phyloP scores from a whole-genome alignment of 2,797 vertebrate species.

The Aulostomus chinensis region DNA sequence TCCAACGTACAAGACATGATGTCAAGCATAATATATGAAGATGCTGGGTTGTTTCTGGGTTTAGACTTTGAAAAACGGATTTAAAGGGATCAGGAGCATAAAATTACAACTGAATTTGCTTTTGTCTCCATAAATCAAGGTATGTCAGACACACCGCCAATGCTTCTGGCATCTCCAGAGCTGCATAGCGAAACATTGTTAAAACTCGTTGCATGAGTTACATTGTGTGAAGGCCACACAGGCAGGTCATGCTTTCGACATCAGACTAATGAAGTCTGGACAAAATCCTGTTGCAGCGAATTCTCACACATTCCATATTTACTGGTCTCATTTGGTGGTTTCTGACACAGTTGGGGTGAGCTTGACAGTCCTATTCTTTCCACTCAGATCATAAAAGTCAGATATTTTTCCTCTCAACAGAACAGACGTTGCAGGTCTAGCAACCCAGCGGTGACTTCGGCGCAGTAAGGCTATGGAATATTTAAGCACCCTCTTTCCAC shows the following conservation, averaged over 20 bases:
- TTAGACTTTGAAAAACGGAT: constrained; percentile 11
- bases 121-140: too few species aligned
- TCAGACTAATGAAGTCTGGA: constrained; percentile 61
- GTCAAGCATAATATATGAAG: constrained; percentile 4
- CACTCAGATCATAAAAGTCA: constrained; percentile 73
- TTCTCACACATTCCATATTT: constrained; percentile 72
- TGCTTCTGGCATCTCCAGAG: constrained; percentile 20
- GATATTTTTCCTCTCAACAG: constrained; percentile 62
- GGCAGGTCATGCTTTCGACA: constrained; percentile 35
- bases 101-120: too few species aligned
- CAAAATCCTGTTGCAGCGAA: constrained; percentile 48
- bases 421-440: constrained; percentile 48
- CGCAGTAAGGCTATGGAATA: constrained; percentile 47
- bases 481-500: constrained; percentile 61
- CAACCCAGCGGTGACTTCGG: constrained; percentile 39
- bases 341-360: constrained; percentile 62
- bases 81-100: not conserved
- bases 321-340: constrained; percentile 67
- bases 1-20: constrained; percentile 7
- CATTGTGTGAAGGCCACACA: constrained; percentile 57
- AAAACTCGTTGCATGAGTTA: constrained; percentile 23
- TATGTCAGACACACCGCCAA: too few species aligned
- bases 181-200: constrained; percentile 5
- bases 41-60: not conserved
- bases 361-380: constrained; percentile 75